Base-by-base conservation (phyloP, 2,797 vertebrate species). In the Poecile montanus region DNA sequence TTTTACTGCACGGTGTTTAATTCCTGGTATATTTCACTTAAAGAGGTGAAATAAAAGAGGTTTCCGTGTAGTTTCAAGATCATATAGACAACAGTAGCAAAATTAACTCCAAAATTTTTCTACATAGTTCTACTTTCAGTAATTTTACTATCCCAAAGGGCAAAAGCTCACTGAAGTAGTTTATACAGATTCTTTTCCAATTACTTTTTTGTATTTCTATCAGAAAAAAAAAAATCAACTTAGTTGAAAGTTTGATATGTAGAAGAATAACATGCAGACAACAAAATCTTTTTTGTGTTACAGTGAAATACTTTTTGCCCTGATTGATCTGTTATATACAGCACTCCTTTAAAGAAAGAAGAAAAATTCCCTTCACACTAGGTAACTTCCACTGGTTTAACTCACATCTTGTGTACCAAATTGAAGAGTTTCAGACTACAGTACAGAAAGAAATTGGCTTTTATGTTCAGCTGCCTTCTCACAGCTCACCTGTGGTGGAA, bases 391-490 rank as follows among this genome's bases (percentile, higher is more conserved):
- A 92, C 51, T 10, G 23, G 48, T 79, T 77, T 77, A 83, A 85
- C 42, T 51, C 81, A 91, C 13, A 19, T 14, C 50, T 60, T 60
- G 16, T 66, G 13, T 27, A 45, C 11, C 9, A 73, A 88, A 78
- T 1, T 72, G 68, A 82, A 92, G 54, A 77, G 38, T 62, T 91
- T 81, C 74, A 67, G 73, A 20, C 67, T 36, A 56, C 16, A 61
- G 56, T 25, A 67, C 9, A 44, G 60, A 66, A 88, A 76, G 23
- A 91, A 91, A 76, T 16, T 2, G 18, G 20, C 70, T 94, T 95
- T 94, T 73, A 42, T 63, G 45, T 81, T 57, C 57, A 88, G 71
- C 45, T 74, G 73, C 88, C 77, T 90, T 84, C 83, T 90, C 83
- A 44, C 0, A 1, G 62, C 66, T 96, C 88, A 95, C 92, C 89